Evolutionary conservation across 2,797 vertebrate species (phyloP), one percentile per base, ranked within the genome.

Genomic region (Anas bahamensis): DNA sequence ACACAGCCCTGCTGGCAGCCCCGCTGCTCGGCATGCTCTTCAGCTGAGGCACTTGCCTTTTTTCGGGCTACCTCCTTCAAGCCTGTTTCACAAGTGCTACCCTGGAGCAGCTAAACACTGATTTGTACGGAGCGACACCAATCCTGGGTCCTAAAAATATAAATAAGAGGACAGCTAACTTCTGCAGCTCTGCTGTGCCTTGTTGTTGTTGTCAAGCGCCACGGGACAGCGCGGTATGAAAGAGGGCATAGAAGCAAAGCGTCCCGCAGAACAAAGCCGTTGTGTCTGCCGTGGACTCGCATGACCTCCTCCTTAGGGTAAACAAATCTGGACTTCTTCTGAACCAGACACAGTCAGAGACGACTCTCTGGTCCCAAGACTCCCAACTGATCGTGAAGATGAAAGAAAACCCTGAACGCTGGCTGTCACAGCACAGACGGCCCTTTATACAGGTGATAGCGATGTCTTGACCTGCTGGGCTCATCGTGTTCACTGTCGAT

Each of bases 251-350:
- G 89, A 95, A 64, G 71, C 14, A 7, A 89, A 69, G 53, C 6
- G 1, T 52, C 50, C 60, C 16, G 2, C 57, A 68, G 56, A 96
- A 96, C 86, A 94, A 96, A 93, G 94, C 65, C 0, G 0, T 31
- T 91, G 75, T 94, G 93, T 95, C 94, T 61, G 65, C 9, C 15
- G 9, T 84, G 90, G 88, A 84, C 83, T 93, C 7, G 8, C 44
- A 48, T 77, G 90, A 94, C 81, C 72, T 91, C 88, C 33, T 94
- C 53, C 75, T 85, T 23, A 94, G 71, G 71, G 57, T 93, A 96
- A 96, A 96, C 91, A 94, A 94, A 84, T 83, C 44, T 13, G 53
- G 81, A 80, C 68, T 53, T 12, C 81, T 91, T 84, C 82, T 94
- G 71, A 93, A 88, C 64, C 65, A 94, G 81, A 91, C 60, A 68